Evolutionary conservation across 2,797 vertebrate species (phyloP), one percentile per base, ranked within the genome.

Genomic region (Sebastes kiyomatsui): DNA sequence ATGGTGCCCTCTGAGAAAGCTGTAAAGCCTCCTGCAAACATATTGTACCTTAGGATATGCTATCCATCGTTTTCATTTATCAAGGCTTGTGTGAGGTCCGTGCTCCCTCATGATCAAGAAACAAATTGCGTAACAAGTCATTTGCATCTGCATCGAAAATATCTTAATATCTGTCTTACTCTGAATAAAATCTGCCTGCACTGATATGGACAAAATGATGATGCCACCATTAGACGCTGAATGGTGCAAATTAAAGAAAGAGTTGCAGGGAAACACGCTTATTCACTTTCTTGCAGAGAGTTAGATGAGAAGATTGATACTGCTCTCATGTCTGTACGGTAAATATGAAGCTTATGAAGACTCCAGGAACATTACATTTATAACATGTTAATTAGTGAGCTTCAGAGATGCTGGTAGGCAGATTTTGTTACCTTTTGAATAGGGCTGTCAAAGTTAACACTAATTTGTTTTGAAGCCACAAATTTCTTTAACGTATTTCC

Each of bases 11-110:
- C 28, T 7, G 58, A 74, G 59, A 80, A 20, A 72, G 77, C 55
- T 66, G 62, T 61, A 82, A 46, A 80, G 78, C 66, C 76, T 52
- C 23, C 30, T 72, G 68, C 49, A 80, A 81, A 84, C 46, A 80
- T 65, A 86, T 70, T 86, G 75, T 38, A 49, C 32, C 55, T 25
- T 18, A 16, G 22, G 38, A 58, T 74, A 81, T 74, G 38, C 18
- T 59, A 61, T 55, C 33, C 12, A 27, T 30, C 58, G 52, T 68
- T 71, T 58, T 71, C 7, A 20, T 61, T 70, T 30, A 69, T 22
- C 18, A 23, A 30, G 5, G 7, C 1, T 59, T 62, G 7, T 66
- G 16, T 64, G 2, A 49, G 38, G 28, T 61, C 20, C 42, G 13
- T 59, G 66, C 27, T 80, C 9, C 2, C 12, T 61, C 23, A 61